These are phyloP conservation scores for Drosophila leonis DNA, from an alignment of 2,888 invertebrate species.

Conservation along the genomic window DNA sequence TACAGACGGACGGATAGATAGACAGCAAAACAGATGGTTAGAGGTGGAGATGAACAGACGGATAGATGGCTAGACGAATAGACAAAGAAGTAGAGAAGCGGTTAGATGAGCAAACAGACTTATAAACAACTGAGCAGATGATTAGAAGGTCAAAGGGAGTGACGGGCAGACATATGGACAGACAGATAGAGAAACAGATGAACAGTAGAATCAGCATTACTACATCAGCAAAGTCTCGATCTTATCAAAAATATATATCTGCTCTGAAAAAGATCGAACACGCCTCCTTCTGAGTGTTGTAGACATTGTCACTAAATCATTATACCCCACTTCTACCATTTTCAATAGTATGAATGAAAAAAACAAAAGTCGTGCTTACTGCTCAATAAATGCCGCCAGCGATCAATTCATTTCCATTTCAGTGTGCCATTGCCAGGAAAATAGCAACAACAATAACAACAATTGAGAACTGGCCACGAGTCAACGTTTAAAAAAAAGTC, in stretches of 20 bases:
- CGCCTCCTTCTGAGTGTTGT: neutral
- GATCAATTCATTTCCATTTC: constrained; percentile 74
- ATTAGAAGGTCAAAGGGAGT: too few relatives aligned
- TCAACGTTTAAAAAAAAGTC: constrained; percentile 35
- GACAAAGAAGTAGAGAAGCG: too few relatives aligned
- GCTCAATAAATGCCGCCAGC: constrained; percentile 75
- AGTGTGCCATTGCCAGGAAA: constrained; percentile 70
- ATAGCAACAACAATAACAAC: constrained; percentile 37
- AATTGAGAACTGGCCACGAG: constrained; percentile 44
- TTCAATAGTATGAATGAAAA: neutral
- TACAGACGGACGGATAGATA: too few relatives aligned
- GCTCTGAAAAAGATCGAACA: neutral
- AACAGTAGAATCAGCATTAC: neutral
- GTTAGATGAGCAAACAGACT: too few relatives aligned
- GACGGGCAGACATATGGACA: neutral
- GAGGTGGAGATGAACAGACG: too few relatives aligned
- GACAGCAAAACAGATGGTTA: too few relatives aligned
- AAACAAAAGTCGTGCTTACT: constrained; percentile 66
- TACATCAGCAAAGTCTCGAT: neutral
- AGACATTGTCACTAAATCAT: constrained; percentile 2
- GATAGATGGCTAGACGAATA: too few relatives aligned
- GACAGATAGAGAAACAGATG: neutral
- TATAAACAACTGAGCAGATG: too few relatives aligned
- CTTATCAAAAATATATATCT: neutral
- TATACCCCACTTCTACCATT: neutral